A percentile compares a stretch with the other conserved stretches of the same genome.
Evolutionary conservation across 2,888 invertebrate genomes (phyloP).

Genomic region (Cyclophora punctaria): DNA sequence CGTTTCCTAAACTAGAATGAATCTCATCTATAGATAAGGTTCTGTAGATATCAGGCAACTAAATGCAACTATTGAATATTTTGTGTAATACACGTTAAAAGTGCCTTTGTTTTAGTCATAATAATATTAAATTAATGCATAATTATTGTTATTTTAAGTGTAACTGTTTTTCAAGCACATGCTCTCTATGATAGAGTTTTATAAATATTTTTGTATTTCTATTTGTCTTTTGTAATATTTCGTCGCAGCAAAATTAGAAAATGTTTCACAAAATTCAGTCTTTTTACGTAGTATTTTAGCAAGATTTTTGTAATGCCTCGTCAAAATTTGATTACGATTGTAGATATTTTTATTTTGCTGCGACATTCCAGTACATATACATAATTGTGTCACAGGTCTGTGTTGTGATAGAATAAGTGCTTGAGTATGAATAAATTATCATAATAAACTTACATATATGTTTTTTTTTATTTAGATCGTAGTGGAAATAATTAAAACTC

Average conservation of each 20-base stretch:
- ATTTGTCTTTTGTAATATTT: slow-evolving; percentile 1
- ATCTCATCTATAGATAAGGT: too few species aligned
- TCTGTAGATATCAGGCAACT: too few species aligned
- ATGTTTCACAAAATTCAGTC: too few species aligned
- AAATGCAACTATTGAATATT: slow-evolving; percentile 2
- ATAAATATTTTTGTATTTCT: too few species aligned
- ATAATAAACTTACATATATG: slow-evolving; percentile 16
- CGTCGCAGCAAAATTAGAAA: background rate
- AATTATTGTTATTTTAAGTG: slow-evolving; percentile 2
- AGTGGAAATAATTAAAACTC: background rate
- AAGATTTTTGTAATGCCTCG: too few species aligned
- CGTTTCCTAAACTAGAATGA: background rate
- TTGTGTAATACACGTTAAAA: slow-evolving; percentile 4
- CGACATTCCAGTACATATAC: too few species aligned
- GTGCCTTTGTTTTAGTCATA: slow-evolving; percentile 9
- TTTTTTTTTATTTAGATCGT: too few species aligned
- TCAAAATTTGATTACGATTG: too few species aligned
- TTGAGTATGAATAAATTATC: slow-evolving; percentile 39
- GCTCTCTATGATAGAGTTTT: background rate
- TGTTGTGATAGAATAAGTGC: slow-evolving; percentile 58
- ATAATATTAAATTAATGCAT: too few species aligned
- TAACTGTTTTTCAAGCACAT: background rate
- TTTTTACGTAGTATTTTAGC: too few species aligned
- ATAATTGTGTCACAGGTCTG: slow-evolving; percentile 16
- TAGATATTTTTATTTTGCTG: too few species aligned